Base-by-base conservation (phyloP, 2,113 vertebrate genomes). In the Mystacornis crossleyi region DNA sequence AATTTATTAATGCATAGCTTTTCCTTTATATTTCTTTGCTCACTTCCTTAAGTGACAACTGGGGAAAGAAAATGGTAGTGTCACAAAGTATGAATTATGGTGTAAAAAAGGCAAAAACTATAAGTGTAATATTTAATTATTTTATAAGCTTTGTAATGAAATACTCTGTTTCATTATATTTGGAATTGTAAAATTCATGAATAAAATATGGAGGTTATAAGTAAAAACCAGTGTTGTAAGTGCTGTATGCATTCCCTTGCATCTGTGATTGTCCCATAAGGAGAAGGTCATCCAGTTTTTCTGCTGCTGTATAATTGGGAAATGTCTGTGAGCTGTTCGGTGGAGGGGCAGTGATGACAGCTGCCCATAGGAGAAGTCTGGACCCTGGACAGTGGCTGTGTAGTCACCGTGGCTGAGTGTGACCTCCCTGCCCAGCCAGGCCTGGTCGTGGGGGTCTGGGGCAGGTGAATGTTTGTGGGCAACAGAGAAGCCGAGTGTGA, bases 121-220 rank as follows among this genome's bases (percentile, higher is more conserved):
- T 98, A 98, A 97, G 96, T 98, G 97, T 98, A 98, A 97, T 98
- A 99, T 99, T 98, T 98, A 98, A 99, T 98, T 98, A 97, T 98
- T 98, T 98, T 98, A 97, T 98, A 98, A 98, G 97, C 98, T 98
- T 98, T 98, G 98, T 98, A 98, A 98, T 98, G 98, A 98, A 98
- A 96, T 97, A 97, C 96, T 98, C 97, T 82, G 95, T 97, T 97
- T 97, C 97, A 95, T 97, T 97, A 93, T 96, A 98, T 98, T 97
- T 96, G 95, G 93, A 95, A 97, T 84, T 95, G 90, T 96, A 97
- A 93, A 92, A 95, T 97, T 97, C 81, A 97, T 96, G 50, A 97
- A 94, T 96, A 94, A 96, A 87, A 86, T 92, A 93, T 62, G 95
- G 91, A 93, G 80, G 87, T 51, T 91, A 71, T 92, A 91, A 81